Base-by-base conservation (phyloP, 2,797 vertebrate species). In the Lepilemur ruficaudatus region DNA sequence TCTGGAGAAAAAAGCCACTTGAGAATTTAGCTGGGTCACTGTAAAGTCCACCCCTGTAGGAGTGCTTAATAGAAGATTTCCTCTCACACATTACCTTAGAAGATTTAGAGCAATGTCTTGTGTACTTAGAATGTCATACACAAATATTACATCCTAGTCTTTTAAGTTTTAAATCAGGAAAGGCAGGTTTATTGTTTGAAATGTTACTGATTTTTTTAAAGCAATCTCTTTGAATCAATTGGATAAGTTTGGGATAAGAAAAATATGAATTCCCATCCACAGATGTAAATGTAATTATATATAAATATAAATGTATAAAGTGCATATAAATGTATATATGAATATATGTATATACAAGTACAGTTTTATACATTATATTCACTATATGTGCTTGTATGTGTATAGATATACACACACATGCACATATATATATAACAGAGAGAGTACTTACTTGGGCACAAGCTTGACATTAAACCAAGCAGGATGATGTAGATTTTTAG, bases 151-250 rank as follows among this genome's bases (percentile, higher is more conserved):
- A 70, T 63, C 35, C 43, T 73, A 11, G 4, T 38, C 7, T 86
- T 87, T 52, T 23, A 25, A 70, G 25, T 82, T 93, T 93, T 94
- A 82, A 70, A 72, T 94, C n/a, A 72, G 61, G 35, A 95, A 73
- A 76, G 4, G 20, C 67, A 73, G 46, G 22, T 69, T 92, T 90
- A 69, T 52, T 79, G 30, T 85, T 83, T 91, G 43, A 80, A 82
- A 79, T 61, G 6, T 67, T 87, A 38, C 20, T 87, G 38, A 25
- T 25, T 95, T 89, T 69, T 69, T 69, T 70, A 89, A 91, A 25
- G 3, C 35, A 46, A 22, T 61, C 22, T 69, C 35, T 81, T 82
- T 88, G 94, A 87, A 50, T 70, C n/a, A 82, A 1, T 50, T 57
- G 20, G 17, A 9, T n/a, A 70, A 52, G 18, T 76, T 93, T 95